Evolutionary conservation across 2,113 vertebrate species (phyloP).

Genomic region (Bubo blakistoni): DNA sequence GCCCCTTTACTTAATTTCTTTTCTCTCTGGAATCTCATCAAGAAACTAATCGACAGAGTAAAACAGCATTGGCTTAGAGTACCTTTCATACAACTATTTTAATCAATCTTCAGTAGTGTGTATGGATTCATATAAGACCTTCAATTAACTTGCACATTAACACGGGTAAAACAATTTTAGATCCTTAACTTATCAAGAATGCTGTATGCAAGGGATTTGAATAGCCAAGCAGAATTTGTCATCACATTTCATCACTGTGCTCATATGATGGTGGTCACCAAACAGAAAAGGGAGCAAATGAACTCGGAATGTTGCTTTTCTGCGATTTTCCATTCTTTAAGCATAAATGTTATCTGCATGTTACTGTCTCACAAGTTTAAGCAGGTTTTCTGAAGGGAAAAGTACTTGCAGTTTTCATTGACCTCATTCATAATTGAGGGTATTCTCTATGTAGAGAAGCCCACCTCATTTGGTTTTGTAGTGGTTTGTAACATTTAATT

Average conservation of each 20-base stretch:
- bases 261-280: not conserved
- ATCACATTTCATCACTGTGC: not conserved
- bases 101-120: constrained; percentile 29
- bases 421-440: not conserved
- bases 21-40: constrained; percentile 48
- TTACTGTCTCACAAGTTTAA: not conserved
- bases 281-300: not conserved
- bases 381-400: not conserved
- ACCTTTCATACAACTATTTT: constrained; percentile 21
- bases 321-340: not conserved
- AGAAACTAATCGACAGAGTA: not conserved
- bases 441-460: not conserved
- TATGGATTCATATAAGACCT: constrained; percentile 43
- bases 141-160: constrained; percentile 50
- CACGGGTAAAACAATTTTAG: constrained; percentile 26
- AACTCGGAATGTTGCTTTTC: not conserved
- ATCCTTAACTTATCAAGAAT: constrained; percentile 35
- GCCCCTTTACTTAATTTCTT: constrained; percentile 21
- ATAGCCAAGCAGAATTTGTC: not conserved
- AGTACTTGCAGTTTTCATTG: not conserved
- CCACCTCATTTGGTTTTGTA: not conserved
- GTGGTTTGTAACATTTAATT: not conserved
- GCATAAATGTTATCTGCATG: not conserved
- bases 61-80: not conserved
- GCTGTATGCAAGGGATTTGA: not conserved